Evolutionary conservation across 2,797 vertebrate genomes (phyloP).

Genomic region (Sebastiscus tertius): DNA sequence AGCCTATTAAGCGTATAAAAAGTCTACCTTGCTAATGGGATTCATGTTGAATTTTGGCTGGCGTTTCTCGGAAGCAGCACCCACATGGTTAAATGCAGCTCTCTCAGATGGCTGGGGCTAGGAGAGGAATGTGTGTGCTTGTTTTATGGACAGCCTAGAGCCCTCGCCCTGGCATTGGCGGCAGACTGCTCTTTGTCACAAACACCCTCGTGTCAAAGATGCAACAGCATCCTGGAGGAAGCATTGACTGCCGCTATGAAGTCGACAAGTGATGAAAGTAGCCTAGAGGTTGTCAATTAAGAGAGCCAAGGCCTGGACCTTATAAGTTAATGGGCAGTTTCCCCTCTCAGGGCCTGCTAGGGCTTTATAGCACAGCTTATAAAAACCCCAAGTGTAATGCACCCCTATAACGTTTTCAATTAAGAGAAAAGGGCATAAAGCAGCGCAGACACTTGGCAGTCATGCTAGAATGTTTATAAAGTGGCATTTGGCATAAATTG

Average conservation of each 20-base stretch:
- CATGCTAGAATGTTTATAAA: slow-evolving; percentile 75
- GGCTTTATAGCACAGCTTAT: slow-evolving; percentile 86
- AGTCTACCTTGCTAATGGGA: neutral
- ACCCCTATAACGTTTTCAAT: slow-evolving; percentile 84
- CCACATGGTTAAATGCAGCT: slow-evolving; percentile 67
- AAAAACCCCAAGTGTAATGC: slow-evolving; percentile 82
- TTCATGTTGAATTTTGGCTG: slow-evolving; percentile 1
- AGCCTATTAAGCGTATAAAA: neutral
- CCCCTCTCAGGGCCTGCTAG: slow-evolving; percentile 78
- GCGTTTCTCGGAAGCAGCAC: slow-evolving; percentile 22
- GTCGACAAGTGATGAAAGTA: slow-evolving; percentile 96
- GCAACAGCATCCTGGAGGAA: slow-evolving; percentile 90
- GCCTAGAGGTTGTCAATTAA: slow-evolving; percentile 94
- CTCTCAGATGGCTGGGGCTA: slow-evolving; percentile 55
- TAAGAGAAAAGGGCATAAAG: slow-evolving; percentile 78
- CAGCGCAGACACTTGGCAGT: slow-evolving; percentile 74
- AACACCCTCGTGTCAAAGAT: slow-evolving; percentile 88
- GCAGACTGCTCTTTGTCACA: slow-evolving; percentile 89
- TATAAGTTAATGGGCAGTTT: slow-evolving; percentile 90
- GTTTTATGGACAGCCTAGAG: slow-evolving; percentile 84
- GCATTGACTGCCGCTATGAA: slow-evolving; percentile 91
- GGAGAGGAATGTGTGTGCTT: slow-evolving; percentile 71
- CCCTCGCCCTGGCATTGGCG: slow-evolving; percentile 72
- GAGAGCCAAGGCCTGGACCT: slow-evolving; percentile 87
- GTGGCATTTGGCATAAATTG: slow-evolving; percentile 78